Base-by-base conservation (phyloP, 2,888 invertebrate species). In the Seladonia tumulorum region DNA sequence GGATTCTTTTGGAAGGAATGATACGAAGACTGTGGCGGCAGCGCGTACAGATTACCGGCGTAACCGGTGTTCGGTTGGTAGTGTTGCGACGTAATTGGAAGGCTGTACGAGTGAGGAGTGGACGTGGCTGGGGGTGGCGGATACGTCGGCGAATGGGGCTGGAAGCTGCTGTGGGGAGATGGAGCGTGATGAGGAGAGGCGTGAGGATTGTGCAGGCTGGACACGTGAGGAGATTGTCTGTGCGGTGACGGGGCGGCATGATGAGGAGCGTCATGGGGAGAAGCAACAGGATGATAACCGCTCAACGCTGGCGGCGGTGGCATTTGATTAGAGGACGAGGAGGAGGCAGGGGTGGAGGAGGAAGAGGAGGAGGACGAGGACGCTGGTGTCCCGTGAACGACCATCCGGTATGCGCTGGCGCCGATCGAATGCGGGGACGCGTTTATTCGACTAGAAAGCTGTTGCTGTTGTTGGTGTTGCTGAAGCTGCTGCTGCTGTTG, bases 81-180 rank as follows among this genome's bases (percentile, higher is more conserved):
- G 45, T 95, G 96, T 89, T 96, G 96, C 77, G 95, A 95, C 88
- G 96, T 96, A 35, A 96, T 95, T 0, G 96, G 96, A 45, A 92
- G 90, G 81, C 85, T 89, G 82, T 92, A 92, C 76, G 91, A 89
- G 88, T 96, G 96, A 29, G 96, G 95, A 89, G 96, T 96, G 4
- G 96, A 96, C 66, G 87, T 76, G 22, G 87, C 68, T 8, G 96
- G 96, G 22, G 68, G 68, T 18, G 63, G 63, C 7, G 95, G 94
- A 74, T 94, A 94, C 7, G 95, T 93, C 10, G 95, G 93, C 45
- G 95, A 93, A 70, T 93, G 94, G 12, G 94, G 96, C 95, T 90
- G 96, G n/a, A 96, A 96, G 60, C 96, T 96, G 66, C 95, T 95
- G 83, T 93, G 93, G 8, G 94, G 93, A 22, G 94, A 93, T 29